Evolutionary conservation across 1,140 invertebrate genomes (phyloP).

Genomic region (Eueides isabella): DNA sequence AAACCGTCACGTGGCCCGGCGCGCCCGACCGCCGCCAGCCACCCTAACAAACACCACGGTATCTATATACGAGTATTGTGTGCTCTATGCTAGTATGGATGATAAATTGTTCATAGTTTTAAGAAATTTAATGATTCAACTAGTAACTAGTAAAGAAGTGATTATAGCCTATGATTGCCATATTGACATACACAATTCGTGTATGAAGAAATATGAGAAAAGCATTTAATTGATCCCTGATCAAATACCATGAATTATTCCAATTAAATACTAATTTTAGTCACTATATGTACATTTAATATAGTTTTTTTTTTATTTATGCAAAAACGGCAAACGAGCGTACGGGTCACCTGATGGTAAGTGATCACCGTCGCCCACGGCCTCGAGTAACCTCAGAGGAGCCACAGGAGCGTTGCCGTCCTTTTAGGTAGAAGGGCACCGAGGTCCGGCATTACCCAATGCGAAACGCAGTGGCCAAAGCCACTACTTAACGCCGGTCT

Average conservation of each 20-base stretch:
- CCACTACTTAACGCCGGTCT: too few species aligned
- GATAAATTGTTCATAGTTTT: background rate
- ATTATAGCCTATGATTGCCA: too few species aligned
- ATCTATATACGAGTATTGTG: slow-evolving; percentile 28
- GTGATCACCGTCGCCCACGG: too few species aligned
- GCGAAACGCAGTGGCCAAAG: too few species aligned
- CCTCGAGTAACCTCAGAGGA: too few species aligned
- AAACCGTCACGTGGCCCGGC: slow-evolving; percentile 77
- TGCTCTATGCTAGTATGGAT: background rate
- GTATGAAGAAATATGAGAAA: background rate
- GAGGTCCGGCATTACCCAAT: too few species aligned
- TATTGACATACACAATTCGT: too few species aligned
- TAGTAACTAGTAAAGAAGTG: background rate
- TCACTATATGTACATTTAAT: background rate
- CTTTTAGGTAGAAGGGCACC: too few species aligned
- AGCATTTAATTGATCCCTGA: background rate
- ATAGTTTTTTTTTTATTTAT: too few species aligned
- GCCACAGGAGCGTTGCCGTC: too few species aligned
- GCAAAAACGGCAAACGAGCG: too few species aligned
- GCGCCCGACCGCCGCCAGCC: slow-evolving; percentile 62
- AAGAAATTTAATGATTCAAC: background rate
- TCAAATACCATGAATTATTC: background rate
- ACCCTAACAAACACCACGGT: slow-evolving; percentile 64
- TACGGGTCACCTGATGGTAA: too few species aligned
- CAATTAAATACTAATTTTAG: background rate